These are phyloP conservation scores for Notoglanidium macrostoma DNA, from an alignment of 2,797 vertebrate species.

Conservation along the genomic window DNA sequence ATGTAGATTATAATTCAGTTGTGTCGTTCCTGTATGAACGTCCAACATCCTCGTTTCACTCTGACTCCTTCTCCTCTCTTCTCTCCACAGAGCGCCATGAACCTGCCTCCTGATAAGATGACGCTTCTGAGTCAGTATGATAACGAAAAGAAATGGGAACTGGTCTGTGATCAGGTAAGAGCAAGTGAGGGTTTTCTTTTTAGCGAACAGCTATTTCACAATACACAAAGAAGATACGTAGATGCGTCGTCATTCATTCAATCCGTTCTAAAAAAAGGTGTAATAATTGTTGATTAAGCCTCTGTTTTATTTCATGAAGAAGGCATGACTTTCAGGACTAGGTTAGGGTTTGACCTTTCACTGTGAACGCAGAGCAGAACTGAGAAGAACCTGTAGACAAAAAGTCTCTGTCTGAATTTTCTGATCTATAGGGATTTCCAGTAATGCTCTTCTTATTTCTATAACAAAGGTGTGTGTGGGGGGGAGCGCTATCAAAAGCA, in stretches of 20 bases:
- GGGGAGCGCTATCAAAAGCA: background rate
- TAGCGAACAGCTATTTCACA: background rate
- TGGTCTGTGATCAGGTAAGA: slow-evolving; percentile 92
- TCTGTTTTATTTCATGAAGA: background rate
- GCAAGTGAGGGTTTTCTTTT: background rate
- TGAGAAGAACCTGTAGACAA: slow-evolving; percentile 1
- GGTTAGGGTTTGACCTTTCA: background rate
- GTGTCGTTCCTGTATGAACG: background rate
- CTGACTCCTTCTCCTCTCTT: background rate
- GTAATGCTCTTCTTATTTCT: background rate
- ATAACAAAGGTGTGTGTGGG: background rate
- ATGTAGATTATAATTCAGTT: background rate
- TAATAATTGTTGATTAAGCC: background rate
- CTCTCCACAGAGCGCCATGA: slow-evolving; percentile 87
- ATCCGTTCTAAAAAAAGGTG: background rate
- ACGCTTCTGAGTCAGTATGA: slow-evolving; percentile 88
- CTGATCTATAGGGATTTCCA: background rate
- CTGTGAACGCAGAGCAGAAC: slow-evolving; percentile 10
- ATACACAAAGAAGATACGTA: background rate
- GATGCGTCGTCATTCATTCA: background rate
- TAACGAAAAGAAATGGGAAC: slow-evolving; percentile 97
- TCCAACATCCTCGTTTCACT: background rate
- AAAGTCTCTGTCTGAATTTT: background rate
- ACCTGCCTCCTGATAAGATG: slow-evolving; percentile 94
- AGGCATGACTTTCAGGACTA: background rate